Evolutionary conservation across 1,140 invertebrate genomes (phyloP).

Genomic region (Atta texana): DNA sequence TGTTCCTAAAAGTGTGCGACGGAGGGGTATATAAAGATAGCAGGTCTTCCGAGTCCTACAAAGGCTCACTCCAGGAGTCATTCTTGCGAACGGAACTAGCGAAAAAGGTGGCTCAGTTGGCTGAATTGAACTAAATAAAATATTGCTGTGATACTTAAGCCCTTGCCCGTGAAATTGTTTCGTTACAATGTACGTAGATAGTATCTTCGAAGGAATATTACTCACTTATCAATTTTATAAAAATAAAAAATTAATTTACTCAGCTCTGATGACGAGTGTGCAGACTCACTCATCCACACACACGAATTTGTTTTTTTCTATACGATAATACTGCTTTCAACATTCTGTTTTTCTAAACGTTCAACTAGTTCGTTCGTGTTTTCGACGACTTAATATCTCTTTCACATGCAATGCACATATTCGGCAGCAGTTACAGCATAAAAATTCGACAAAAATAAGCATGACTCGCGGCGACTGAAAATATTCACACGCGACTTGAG

Average conservation of each 20-base stretch:
- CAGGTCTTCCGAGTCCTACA: slow-evolving; percentile 54
- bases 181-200: neutral
- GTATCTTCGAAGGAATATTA: neutral
- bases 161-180: slow-evolving; percentile 20
- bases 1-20: slow-evolving; percentile 37
- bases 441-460: slow-evolving; percentile 43
- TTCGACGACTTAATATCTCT: slow-evolving; percentile 32
- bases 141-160: slow-evolving; percentile 38
- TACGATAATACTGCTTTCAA: neutral
- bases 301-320: neutral
- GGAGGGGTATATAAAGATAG: slow-evolving; percentile 64
- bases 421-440: slow-evolving; percentile 1
- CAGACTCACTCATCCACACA: no score
- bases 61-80: slow-evolving; percentile 57
- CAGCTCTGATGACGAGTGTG: neutral
- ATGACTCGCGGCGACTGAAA: slow-evolving; percentile 21
- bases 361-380: slow-evolving; percentile 1
- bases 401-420: slow-evolving; percentile 18
- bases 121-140: slow-evolving; percentile 52
- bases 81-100: slow-evolving; percentile 35
- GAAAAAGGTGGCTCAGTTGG: slow-evolving; percentile 15
- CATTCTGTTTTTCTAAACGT: neutral
- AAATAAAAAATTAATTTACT: neutral
- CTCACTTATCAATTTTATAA: neutral
- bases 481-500: slow-evolving; percentile 7